A percentile compares a stretch with the other conserved stretches of the same genome.
phyloP scores from a whole-genome alignment of 1,140 invertebrate genomes.

The Drosophila nigromelanica region DNA sequence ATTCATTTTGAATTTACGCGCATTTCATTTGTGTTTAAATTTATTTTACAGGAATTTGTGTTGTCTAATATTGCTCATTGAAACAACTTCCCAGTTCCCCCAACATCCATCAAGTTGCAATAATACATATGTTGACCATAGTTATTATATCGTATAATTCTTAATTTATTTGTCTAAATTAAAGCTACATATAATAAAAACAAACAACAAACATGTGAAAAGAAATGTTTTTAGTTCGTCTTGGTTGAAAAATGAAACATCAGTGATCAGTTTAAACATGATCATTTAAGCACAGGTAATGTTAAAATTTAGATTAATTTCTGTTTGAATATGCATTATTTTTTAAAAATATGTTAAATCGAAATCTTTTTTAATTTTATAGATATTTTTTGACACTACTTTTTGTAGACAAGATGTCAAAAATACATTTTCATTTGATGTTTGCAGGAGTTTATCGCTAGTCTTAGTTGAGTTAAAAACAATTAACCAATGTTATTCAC shows the following conservation, averaged over 20 bases:
- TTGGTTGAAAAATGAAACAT: not conserved
- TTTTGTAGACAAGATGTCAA: too few relatives aligned
- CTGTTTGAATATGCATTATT: too few relatives aligned
- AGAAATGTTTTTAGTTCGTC: slow-evolving; percentile 7
- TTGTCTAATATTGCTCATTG: slow-evolving; percentile 34
- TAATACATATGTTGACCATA: slow-evolving; percentile 71
- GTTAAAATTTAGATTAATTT: too few relatives aligned
- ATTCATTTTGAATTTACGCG: slow-evolving; percentile 19
- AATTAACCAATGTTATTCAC: slow-evolving; percentile 2
- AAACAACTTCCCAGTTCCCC: not conserved
- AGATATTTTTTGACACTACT: too few relatives aligned
- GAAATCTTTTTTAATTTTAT: too few relatives aligned
- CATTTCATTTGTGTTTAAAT: slow-evolving; percentile 36
- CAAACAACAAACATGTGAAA: slow-evolving; percentile 55
- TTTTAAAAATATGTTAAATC: too few relatives aligned
- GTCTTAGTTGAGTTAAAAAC: not conserved
- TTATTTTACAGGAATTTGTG: slow-evolving; percentile 37
- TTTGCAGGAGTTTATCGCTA: not conserved
- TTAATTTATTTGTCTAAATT: slow-evolving; percentile 82
- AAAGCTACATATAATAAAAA: slow-evolving; percentile 75
- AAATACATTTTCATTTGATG: too few relatives aligned
- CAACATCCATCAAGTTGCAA: slow-evolving; percentile 46
- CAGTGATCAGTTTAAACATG: not conserved
- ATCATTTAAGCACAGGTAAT: too few relatives aligned
- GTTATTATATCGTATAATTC: slow-evolving; percentile 79